Base-by-base conservation (phyloP, 1,140 invertebrate genomes). In the Venturia canescens region DNA sequence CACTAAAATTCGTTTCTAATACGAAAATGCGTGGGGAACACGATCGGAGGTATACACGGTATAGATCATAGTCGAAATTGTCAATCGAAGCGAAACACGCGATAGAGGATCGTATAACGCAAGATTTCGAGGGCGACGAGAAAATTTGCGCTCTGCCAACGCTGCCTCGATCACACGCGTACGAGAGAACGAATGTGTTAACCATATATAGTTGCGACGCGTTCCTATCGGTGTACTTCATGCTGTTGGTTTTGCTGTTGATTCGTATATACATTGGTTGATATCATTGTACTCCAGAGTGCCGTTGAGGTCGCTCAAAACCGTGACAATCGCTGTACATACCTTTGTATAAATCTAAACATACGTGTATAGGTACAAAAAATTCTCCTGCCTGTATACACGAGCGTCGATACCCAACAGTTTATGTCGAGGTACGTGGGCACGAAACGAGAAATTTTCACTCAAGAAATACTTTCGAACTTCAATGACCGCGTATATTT, bases 191-290 rank as follows among this genome's bases (percentile, higher is more conserved):
- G 29, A 69, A 69, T 69, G 66, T 69, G 26, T 31, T n/a, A 69
- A n/a, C 66, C 31, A 27, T 15, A 44, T 69, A 27, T 15, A 44
- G 38, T 7, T 11, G 21, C 60, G 60, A 63, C 60, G 23, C 3
- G n/a, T 26, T 26, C 3, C 16, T 53, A 53, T 31, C 1, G 60
- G 66, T 31, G 66, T 31, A 29, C 29, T 69, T 29, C 27, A 15
- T 69, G 21, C 29, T 69, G 66, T 69, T 69, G 66, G 29, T n/a
- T 69, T 31, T 31, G 27, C 66, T 69, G 27, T 69, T 69, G 66
- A 69, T 31, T 69, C 60, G 60, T 23, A 26, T 53, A 63, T 27
- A 63, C 23, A 3, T 63, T 23, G 60, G 23, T 27, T 9, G 21
- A 63, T 63, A 26, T 26, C 23, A 63, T 63, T 63, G 15, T 63